Base-by-base conservation (phyloP, 1,140 invertebrate species). In the Papilio glaucus region DNA sequence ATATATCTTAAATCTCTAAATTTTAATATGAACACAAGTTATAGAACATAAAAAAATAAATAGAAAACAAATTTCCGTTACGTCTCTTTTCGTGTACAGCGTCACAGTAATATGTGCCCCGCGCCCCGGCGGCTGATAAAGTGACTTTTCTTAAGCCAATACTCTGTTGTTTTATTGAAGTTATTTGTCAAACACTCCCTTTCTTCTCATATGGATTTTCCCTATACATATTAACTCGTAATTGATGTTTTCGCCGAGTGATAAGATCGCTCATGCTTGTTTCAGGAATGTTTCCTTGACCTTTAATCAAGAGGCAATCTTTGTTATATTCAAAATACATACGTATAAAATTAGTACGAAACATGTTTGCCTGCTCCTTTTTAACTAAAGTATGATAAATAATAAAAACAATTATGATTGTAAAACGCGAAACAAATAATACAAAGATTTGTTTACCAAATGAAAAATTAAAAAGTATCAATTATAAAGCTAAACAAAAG, bases 111-210 rank as follows among this genome's bases (percentile, higher is more conserved):
- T 79, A 79, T 62, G 72, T 73, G 41, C 10, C 33, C 21, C 45
- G 33, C 62, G 45, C 72, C 74, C 69, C 71, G 72, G 38, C 42
- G 75, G 41, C 75, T 84, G 84, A 87, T 84, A 86, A 85, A 86
- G 69, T 75, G 80, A 77, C 72, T 78, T 79, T 69, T 61, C 72
- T 63, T 79, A 78, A 81, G 73, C 81, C 79, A 82, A 85, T 82
- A 81, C 78, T 72, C 65, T 29, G 69, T 73, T 83, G 77, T 84
- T 86, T 88, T 86, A 88, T 86, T 85, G 79, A 65, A 73, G 72
- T 85, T 81, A 88, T 88, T 86, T 85, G 73, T 85, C 79, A 85
- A 73, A 72, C 74, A 72, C 70, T 24, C 37, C 49, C 63, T 71
- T 57, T 73, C 75, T 70, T 49, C 37, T 60, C 15, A 26, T 41